These are phyloP conservation scores for Glaucomys volans DNA, from an alignment of 2,113 vertebrate species.

Conservation along the genomic window DNA sequence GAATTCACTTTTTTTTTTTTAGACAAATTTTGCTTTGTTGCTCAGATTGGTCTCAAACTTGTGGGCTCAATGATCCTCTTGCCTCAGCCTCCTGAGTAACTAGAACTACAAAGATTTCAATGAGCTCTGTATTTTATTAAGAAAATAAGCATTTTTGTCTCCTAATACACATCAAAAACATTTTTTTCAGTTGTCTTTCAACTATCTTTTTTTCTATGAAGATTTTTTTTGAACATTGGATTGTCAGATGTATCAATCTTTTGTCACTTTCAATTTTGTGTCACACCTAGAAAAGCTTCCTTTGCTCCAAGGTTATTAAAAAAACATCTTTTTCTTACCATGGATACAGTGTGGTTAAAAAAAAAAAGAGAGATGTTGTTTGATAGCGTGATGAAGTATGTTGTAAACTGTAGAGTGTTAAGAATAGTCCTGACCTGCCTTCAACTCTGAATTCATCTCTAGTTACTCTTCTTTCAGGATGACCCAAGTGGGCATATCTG, in stretches of 20 bases:
- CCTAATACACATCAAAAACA: not conserved
- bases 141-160: not conserved
- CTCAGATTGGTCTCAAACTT: not conserved
- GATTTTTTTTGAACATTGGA: not conserved
- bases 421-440: not conserved
- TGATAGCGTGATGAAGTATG: not conserved
- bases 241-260: not conserved
- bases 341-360: too few species aligned
- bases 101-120: not conserved
- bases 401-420: not conserved
- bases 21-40: not conserved
- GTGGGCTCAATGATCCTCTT: not conserved
- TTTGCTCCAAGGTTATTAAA: not conserved
- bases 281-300: not conserved
- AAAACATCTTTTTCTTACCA: not conserved
- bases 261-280: not conserved
- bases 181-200: not conserved
- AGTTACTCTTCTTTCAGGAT: not conserved
- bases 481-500: not conserved
- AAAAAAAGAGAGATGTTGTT: not conserved
- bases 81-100: too few species aligned
- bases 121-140: conserved; percentile 1
- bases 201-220: not conserved
- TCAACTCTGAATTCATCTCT: not conserved
- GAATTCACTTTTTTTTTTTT: not conserved